Evolutionary conservation across 2,888 invertebrate species (phyloP).

Genomic region (Mesochorus sp.): DNA sequence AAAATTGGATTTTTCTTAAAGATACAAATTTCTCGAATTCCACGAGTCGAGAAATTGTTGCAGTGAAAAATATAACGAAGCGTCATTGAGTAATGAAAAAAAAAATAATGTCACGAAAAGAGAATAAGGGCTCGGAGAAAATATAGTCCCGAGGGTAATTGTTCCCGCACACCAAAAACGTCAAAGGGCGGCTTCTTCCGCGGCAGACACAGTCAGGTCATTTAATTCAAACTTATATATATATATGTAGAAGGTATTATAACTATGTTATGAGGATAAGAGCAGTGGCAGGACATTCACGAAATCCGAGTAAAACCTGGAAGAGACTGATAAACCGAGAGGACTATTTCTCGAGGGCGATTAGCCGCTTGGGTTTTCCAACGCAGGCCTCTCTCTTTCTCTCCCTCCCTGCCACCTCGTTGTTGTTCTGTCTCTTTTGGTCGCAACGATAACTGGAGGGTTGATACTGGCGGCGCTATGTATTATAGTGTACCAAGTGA

Average conservation of each 20-base stretch:
- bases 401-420: no score
- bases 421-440: slow-evolving; percentile 39
- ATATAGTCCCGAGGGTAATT: slow-evolving; percentile 24
- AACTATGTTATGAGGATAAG: background rate
- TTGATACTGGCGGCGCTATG: slow-evolving; percentile 1
- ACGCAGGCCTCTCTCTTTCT: slow-evolving; percentile 52
- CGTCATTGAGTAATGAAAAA: no score
- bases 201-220: slow-evolving; percentile 26
- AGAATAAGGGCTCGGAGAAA: background rate
- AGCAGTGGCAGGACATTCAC: slow-evolving; percentile 21
- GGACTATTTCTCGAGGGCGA: slow-evolving; percentile 61
- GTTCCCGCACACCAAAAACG: slow-evolving; percentile 29
- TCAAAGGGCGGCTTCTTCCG: slow-evolving; percentile 33
- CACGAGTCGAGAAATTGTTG: no score
- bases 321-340: slow-evolving; percentile 61
- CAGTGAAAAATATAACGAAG: no score
- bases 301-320: slow-evolving; percentile 55
- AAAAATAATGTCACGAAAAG: background rate
- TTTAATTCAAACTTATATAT: slow-evolving; percentile 43
- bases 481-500: slow-evolving; percentile 44
- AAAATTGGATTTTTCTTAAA: no score
- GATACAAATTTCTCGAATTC: no score
- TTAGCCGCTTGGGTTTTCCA: slow-evolving; percentile 57
- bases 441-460: slow-evolving; percentile 30
- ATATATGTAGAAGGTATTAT: background rate